Percentiles rank a stretch among this genome's conserved stretches.
phyloP scores from a whole-genome alignment of 2,888 invertebrate genomes.

The Aproaerema taeniolella region DNA sequence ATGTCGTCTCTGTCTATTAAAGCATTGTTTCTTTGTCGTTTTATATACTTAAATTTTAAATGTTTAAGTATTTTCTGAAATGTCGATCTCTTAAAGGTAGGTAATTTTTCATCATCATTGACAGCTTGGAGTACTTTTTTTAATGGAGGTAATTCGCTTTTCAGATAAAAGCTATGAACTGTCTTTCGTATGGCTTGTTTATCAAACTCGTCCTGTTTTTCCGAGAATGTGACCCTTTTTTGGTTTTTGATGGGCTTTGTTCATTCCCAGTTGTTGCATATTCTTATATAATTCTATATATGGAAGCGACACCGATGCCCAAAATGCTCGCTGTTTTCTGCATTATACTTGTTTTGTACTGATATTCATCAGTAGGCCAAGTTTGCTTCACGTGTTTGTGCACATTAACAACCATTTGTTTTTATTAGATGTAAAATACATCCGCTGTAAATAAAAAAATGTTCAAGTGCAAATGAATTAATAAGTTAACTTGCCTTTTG shows the following conservation, averaged over 20 bases:
- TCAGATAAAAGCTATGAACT: conserved; percentile 14
- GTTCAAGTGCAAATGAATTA: background rate
- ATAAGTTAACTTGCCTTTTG: background rate
- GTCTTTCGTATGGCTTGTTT: conserved; percentile 6
- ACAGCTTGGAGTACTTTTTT: conserved; percentile 13
- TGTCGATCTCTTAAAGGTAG: conserved; percentile 12
- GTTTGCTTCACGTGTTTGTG: background rate
- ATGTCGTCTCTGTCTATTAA: too few species aligned
- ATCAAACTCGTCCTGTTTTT: background rate
- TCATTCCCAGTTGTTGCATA: background rate
- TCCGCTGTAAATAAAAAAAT: conserved; percentile 1
- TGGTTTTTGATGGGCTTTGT: background rate
- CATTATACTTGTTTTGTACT: background rate
- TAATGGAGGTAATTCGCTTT: conserved; percentile 13
- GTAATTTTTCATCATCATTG: conserved; percentile 14
- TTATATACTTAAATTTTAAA: conserved; percentile 13
- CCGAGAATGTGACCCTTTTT: background rate
- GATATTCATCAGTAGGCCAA: background rate
- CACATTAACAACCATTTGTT: conserved; percentile 1
- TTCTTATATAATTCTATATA: conserved; percentile 1
- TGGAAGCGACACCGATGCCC: background rate
- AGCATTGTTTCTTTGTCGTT: conserved; percentile 5
- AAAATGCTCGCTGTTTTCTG: conserved; percentile 1
- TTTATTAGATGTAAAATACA: conserved; percentile 2
- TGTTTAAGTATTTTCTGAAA: conserved; percentile 5